These are phyloP conservation scores for Schizopygopsis malacanthus DNA, from an alignment of 2,797 vertebrate genomes.

Conservation along the genomic window DNA sequence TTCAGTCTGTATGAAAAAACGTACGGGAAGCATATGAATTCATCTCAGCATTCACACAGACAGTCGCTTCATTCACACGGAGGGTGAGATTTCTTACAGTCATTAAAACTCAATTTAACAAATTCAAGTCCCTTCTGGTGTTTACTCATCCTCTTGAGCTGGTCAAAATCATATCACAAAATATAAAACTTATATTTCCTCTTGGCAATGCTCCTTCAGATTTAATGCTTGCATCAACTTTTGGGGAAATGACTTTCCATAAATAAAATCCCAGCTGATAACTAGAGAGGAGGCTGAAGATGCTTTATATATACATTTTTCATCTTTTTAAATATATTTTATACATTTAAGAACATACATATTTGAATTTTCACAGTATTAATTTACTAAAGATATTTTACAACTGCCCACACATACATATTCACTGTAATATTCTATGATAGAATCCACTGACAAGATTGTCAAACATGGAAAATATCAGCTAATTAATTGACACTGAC, in stretches of 20 bases:
- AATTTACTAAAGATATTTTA: not conserved
- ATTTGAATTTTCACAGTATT: not conserved
- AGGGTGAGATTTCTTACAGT: conserved; percentile 62
- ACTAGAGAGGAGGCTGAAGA: not conserved
- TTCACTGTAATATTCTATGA: not conserved
- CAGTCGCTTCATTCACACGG: conserved; percentile 62
- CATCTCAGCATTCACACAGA: conserved; percentile 85
- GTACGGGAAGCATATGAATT: conserved; percentile 97
- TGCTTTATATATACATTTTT: not conserved
- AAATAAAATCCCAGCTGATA: not conserved
- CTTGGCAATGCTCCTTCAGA: conserved; percentile 51
- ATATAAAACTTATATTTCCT: conserved; percentile 30
- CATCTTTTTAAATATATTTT: not conserved
- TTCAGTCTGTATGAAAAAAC: conserved; percentile 99
- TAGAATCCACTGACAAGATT: not conserved
- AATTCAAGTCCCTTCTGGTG: conserved; percentile 37
- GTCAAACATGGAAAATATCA: not conserved
- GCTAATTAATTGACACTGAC: not conserved
- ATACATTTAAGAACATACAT: not conserved
- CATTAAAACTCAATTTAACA: conserved; percentile 55
- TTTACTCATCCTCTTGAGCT: conserved; percentile 22
- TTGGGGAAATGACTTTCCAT: not conserved
- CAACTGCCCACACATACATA: not conserved
- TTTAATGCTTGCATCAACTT: conserved; percentile 77
- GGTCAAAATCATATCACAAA: conserved; percentile 1